Conservation (phyloP, 2,113 vertebrate genomes). For the Isurus oxyrinchus region DNA sequence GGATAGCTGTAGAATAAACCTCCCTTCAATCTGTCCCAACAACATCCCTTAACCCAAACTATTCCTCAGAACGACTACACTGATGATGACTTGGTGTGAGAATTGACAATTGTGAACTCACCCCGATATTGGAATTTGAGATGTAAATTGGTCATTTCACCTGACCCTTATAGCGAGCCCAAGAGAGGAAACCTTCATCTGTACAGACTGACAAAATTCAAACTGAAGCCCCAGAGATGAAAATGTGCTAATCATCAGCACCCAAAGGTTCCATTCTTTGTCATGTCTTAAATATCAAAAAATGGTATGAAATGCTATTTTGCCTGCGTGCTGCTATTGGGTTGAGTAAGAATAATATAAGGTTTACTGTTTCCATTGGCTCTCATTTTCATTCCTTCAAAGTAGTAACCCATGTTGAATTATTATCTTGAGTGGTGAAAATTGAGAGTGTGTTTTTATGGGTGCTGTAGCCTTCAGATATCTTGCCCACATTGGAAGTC, state of each 20-base stretch:
- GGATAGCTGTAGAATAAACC: not conserved
- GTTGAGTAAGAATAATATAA: not conserved
- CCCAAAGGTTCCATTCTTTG: too few species aligned
- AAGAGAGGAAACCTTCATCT: not conserved
- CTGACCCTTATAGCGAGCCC: not conserved
- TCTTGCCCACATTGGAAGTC: not conserved
- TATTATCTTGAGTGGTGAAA: not conserved
- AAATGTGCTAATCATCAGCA: not conserved
- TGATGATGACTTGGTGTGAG: not conserved
- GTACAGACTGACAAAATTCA: not conserved
- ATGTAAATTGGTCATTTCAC: not conserved
- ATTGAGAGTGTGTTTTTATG: not conserved
- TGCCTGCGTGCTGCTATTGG: not conserved
- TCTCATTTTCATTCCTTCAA: not conserved
- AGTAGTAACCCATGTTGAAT: not conserved
- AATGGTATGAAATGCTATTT: not conserved
- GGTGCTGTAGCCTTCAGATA: not conserved
- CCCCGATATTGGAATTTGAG: not conserved
- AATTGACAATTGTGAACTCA: not conserved
- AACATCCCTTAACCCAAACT: not conserved
- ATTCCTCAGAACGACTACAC: not conserved
- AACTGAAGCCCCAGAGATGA: not conserved
- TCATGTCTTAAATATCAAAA: not conserved
- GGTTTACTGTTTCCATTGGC: not conserved
- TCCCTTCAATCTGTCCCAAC: not conserved